Base-by-base conservation (phyloP, 1,140 invertebrate species). In the Hirudo medicinalis region DNA sequence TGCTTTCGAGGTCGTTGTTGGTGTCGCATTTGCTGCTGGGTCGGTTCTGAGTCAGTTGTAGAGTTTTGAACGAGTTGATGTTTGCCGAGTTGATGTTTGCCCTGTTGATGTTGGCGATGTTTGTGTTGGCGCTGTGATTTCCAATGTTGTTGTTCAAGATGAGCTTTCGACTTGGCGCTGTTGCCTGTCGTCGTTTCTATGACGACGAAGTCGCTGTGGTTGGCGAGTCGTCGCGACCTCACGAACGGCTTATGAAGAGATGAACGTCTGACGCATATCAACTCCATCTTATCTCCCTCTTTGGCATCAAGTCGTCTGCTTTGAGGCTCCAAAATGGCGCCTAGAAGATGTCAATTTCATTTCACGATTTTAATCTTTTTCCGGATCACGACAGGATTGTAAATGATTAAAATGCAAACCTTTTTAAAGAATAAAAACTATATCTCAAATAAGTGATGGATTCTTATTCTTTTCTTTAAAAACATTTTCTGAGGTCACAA, bases 161-260 rank as follows among this genome's bases (percentile, higher is more conserved):
- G 57, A 49, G 43, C 43, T 49, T 49, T 49, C 13, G 43, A 49
- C 43, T 49, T 49, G 1, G 43, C 9, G 20, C 1, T 63, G 29
- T 32, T 63, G 22, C 11, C 8, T 11, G 57, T 25, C 22, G 22
- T 63, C 3, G 57, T 63, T 63, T 63, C 57, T 25, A 63, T 63
- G 11, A 32, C 57, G 29, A 22, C 22, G 57, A 25, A 63, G 22
- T 22, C 29, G 22, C 22, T 22, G 3, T 63, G 11, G 57, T 63
- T 63, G 22, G 57, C 22, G 22, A 32, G 22, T 63, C 29, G 22
- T 15, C 57, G 22, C 22, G 29, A 63, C 57, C 57, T 8, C 22
- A 63, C 22, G 57, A 63, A 32, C 57, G 57, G 57, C 19, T 63
- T 63, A 15, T 63, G 57, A 32, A 63, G 57, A 22, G 57, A 22